These are phyloP conservation scores for Oscheius sp. DNA, from an alignment of 2,888 invertebrate genomes.

Conservation along the genomic window DNA sequence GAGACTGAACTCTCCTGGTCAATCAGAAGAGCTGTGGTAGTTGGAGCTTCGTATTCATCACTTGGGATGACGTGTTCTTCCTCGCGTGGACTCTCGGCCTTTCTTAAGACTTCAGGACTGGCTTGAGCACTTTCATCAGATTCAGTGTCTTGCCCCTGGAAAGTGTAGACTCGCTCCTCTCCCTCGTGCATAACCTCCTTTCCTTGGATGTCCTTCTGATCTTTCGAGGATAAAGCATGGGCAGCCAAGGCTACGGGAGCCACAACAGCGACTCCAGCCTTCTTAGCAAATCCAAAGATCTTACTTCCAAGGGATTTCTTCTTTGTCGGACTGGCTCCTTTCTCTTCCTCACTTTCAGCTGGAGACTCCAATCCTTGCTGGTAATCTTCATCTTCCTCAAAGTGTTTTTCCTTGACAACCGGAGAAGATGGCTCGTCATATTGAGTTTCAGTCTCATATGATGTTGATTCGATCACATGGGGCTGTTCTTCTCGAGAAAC, in stretches of 20 bases:
- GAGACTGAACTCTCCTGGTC: neutral
- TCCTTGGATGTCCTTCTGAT: slow-evolving; percentile 10
- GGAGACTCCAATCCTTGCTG: slow-evolving; percentile 10
- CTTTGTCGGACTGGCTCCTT: neutral
- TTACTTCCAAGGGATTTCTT: slow-evolving; percentile 17
- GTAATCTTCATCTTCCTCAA: slow-evolving; percentile 13
- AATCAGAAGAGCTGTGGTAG: neutral
- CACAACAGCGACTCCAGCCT: slow-evolving; percentile 53
- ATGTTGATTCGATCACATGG: slow-evolving; percentile 9
- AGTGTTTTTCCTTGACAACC: neutral
- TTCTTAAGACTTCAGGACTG: neutral
- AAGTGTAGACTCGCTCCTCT: slow-evolving; percentile 11
- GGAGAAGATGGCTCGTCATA: slow-evolving; percentile 8
- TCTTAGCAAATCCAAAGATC: slow-evolving; percentile 38
- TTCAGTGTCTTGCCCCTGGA: slow-evolving; percentile 8
- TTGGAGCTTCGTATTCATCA: neutral
- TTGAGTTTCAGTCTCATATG: neutral
- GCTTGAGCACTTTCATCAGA: neutral
- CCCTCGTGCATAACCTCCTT: slow-evolving; percentile 17
- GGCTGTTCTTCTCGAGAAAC: neutral
- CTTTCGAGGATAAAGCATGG: slow-evolving; percentile 42
- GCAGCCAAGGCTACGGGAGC: slow-evolving; percentile 55
- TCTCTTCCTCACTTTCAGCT: slow-evolving; percentile 9
- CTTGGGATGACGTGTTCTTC: neutral
- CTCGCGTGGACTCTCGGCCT: too few relatives aligned